phyloP scores from a whole-genome alignment of 2,113 vertebrate genomes.

The Oncorhynchus kisutch region DNA sequence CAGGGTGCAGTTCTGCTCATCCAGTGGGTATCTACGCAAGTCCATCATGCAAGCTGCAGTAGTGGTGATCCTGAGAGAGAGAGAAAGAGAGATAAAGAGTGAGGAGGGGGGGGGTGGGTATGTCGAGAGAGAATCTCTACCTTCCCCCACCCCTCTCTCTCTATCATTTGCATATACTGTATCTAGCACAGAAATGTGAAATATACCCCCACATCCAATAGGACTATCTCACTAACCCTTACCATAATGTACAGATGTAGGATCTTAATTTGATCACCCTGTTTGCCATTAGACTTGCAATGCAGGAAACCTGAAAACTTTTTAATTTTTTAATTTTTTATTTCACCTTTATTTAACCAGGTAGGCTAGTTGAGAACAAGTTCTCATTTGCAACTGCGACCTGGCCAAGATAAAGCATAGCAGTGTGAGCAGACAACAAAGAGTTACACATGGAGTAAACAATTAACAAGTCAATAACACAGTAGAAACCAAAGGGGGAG shows the following conservation, averaged over 20 bases:
- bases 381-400: no score
- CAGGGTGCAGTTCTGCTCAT: constrained; percentile 93
- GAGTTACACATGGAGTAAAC: no score
- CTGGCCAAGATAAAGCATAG: no score
- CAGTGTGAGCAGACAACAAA: no score
- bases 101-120: neutral
- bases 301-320: neutral
- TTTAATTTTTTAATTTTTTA: no score
- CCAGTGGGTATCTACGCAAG: constrained; percentile 88
- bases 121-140: neutral
- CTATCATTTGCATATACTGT: neutral
- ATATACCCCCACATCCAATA: neutral
- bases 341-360: no score
- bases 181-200: neutral
- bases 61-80: constrained; percentile 78
- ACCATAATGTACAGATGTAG: no score
- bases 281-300: no score
- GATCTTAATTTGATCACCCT: no score
- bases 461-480: no score
- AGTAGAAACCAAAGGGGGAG: no score
- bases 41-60: constrained; percentile 97
- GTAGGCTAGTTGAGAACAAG: no score
- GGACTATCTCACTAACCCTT: neutral
- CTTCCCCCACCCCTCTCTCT: neutral
- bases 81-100: neutral